A percentile compares a stretch with the other conserved stretches of the same genome.
Evolutionary conservation across 2,888 invertebrate genomes (phyloP).

Genomic region (Arge pagana): DNA sequence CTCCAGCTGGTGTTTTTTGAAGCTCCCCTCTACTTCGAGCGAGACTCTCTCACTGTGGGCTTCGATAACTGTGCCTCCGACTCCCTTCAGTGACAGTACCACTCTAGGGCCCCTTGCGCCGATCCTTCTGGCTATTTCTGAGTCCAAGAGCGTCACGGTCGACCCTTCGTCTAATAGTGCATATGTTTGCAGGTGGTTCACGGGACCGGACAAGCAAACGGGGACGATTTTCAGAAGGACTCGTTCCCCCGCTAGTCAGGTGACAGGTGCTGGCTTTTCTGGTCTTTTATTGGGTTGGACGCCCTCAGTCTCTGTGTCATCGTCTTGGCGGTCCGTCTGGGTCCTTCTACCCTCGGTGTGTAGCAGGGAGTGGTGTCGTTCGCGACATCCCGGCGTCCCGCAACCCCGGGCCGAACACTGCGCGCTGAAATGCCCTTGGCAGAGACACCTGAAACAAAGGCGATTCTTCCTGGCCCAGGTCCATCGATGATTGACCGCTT

Average conservation of each 20-base stretch:
- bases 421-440: not conserved
- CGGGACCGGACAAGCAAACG: conserved; percentile 6
- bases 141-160: conserved; percentile 24
- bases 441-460: conserved; percentile 16
- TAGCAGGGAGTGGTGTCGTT: conserved; percentile 2
- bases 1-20: not conserved
- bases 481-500: conserved; percentile 1
- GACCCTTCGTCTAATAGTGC: conserved; percentile 28
- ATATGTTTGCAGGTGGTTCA: not conserved
- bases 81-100: not conserved
- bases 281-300: too few species aligned
- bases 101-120: conserved; percentile 8
- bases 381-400: not conserved
- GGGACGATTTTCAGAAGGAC: conserved; percentile 21
- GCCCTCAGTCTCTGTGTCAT: not conserved
- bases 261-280: not conserved
- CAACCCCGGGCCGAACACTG: conserved; percentile 1
- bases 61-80: not conserved
- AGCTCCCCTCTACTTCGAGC: not conserved
- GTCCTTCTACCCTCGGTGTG: not conserved
- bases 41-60: not conserved
- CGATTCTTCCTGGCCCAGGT: conserved; percentile 7
- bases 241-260: not conserved
- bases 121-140: conserved; percentile 7
- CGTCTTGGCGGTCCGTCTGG: not conserved